Conservation (phyloP, 2,888 invertebrate species). For the Drosophila stalkeri region DNA sequence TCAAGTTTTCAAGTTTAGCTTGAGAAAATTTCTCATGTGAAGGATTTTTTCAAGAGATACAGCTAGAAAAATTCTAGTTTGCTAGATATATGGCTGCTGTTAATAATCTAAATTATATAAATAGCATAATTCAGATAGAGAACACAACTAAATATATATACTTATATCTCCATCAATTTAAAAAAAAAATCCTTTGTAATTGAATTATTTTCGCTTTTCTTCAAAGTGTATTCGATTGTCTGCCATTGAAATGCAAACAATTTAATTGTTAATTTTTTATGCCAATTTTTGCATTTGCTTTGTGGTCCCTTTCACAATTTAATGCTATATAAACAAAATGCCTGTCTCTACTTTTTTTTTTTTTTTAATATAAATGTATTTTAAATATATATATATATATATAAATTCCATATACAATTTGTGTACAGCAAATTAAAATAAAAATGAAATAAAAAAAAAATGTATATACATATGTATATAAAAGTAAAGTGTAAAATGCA, state of each 20-base stretch:
- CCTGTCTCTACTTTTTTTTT: slow-evolving; percentile 7
- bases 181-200: neutral
- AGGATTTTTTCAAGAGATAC: no score
- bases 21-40: no score
- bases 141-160: neutral
- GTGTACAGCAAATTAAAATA: slow-evolving; percentile 29
- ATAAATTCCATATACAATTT: slow-evolving; percentile 54
- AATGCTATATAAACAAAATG: slow-evolving; percentile 61
- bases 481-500: slow-evolving; percentile 20
- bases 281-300: slow-evolving; percentile 33
- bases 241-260: slow-evolving; percentile 3
- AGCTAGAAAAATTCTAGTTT: no score
- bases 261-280: slow-evolving; percentile 36
- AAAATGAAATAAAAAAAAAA: slow-evolving; percentile 15
- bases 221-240: slow-evolving; percentile 21
- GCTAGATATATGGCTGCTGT: no score
- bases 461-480: neutral
- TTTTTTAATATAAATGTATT: slow-evolving; percentile 44
- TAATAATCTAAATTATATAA: no score
- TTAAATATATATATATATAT: slow-evolving; percentile 43
- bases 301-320: slow-evolving; percentile 59
- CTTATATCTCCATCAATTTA: neutral
- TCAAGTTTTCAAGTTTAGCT: no score
- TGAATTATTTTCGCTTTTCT: neutral
- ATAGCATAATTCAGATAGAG: neutral